Percentiles rank a stretch among this genome's conserved stretches.
Conservation (phyloP, 2,888 invertebrate genomes). For the Plebejus melissa region DNA sequence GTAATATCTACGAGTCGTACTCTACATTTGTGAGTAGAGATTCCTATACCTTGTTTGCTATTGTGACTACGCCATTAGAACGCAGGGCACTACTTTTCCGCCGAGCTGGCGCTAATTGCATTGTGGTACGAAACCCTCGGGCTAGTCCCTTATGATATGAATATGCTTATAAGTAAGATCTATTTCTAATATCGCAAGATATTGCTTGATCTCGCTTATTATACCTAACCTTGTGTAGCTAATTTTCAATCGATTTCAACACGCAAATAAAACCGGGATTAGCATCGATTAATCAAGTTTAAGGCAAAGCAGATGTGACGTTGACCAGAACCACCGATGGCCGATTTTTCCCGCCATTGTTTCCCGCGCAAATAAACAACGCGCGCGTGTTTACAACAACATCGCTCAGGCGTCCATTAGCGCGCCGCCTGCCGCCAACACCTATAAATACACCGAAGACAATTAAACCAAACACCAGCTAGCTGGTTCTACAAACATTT, state of each 20-base stretch:
- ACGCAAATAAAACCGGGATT: conserved; percentile 12
- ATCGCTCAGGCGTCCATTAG: conserved; percentile 40
- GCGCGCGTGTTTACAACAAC: conserved; percentile 40
- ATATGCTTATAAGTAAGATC: not conserved
- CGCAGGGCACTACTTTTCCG: too few species aligned
- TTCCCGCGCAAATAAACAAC: conserved; percentile 50
- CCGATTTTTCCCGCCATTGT: conserved; percentile 49
- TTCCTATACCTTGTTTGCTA: too few species aligned
- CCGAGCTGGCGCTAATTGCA: too few species aligned
- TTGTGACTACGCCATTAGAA: too few species aligned
- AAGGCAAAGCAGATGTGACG: conserved; percentile 25
- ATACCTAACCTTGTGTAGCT: not conserved
- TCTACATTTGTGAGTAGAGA: too few species aligned
- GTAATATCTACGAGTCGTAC: too few species aligned
- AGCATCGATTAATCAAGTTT: conserved; percentile 13
- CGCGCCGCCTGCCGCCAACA: conserved; percentile 16
- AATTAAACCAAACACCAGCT: conserved; percentile 19
- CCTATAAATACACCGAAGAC: conserved; percentile 24
- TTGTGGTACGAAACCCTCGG: too few species aligned
- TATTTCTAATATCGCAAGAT: not conserved
- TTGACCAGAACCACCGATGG: conserved; percentile 39
- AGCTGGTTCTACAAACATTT: conserved; percentile 11
- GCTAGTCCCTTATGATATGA: too few species aligned
- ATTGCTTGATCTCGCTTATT: not conserved
- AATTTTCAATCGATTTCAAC: not conserved